phyloP scores from a whole-genome alignment of 1,140 invertebrate species.

The Mactra quadrangularis region DNA sequence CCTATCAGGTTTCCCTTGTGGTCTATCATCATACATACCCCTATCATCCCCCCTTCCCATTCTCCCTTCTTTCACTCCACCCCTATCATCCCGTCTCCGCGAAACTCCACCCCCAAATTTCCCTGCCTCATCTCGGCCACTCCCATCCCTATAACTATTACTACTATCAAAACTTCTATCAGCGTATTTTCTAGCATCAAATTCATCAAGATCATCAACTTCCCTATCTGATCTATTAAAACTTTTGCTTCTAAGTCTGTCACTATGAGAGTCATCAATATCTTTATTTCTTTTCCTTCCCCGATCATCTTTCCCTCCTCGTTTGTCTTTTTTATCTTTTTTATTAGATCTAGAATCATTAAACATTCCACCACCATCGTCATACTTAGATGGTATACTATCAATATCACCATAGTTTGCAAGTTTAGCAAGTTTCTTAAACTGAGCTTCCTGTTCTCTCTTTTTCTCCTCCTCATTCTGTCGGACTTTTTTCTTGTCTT shows the following conservation, averaged over 20 bases:
- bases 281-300: slow-evolving; percentile 20
- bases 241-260: not conserved
- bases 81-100: slow-evolving; percentile 1
- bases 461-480: slow-evolving; percentile 11
- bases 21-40: slow-evolving; percentile 20
- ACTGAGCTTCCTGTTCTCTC: slow-evolving; percentile 46
- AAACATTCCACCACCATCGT: slow-evolving; percentile 74
- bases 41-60: slow-evolving; percentile 4
- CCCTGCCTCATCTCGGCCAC: not conserved
- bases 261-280: slow-evolving; percentile 18
- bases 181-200: slow-evolving; percentile 14
- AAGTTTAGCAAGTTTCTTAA: slow-evolving; percentile 48
- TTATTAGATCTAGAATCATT: slow-evolving; percentile 23
- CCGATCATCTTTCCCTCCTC: slow-evolving; percentile 33
- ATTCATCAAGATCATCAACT: slow-evolving; percentile 2
- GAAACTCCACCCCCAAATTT: not conserved
- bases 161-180: slow-evolving; percentile 21
- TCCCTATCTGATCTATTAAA: slow-evolving; percentile 12
- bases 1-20: not conserved
- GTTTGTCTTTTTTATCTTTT: slow-evolving; percentile 31
- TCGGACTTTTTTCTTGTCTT: slow-evolving; percentile 26
- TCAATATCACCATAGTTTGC: slow-evolving; percentile 61
- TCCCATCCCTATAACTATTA: slow-evolving; percentile 5
- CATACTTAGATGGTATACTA: slow-evolving; percentile 62
- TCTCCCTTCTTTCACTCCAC: not conserved